Evolutionary conservation across 2,888 invertebrate species (phyloP), one percentile per base, ranked within the genome.

Genomic region (Tenthredo amoena): DNA sequence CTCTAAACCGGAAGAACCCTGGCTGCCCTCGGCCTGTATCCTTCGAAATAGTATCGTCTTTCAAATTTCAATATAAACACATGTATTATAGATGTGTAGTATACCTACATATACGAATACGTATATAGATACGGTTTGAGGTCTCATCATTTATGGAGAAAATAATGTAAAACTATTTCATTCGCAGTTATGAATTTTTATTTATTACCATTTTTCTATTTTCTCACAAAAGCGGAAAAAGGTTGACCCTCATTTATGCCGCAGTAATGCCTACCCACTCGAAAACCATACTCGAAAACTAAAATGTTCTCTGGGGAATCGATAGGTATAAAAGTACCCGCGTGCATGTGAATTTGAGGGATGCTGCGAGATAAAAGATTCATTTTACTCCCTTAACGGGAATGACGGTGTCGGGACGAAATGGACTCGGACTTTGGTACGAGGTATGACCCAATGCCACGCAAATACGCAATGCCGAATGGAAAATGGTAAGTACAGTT

Each of bases 261-360:
- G 12, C 31, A 34, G 68, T 4, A 58, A 9, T 18, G n/a, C 58
- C 18, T 7, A 34, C 9, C 50, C 6, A 68, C 34, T 15, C 15
- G 26, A n/a, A n/a, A n/a, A 34, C 26, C 34, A 34, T 5, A 21
- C 26, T 34, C 15, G 18, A 68, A 74, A 21, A 40, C 72, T 43
- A 40, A 74, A 74, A 37, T 74, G 72, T 40, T 15, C 72, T 50
- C 37, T 26, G n/a, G 81, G 81, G 50, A 62, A 62, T 81, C 40
- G 40, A 37, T 21, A 4, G 81, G 81, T 18, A n/a, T 37, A 62
- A 68, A 79, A 81, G 81, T 62, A 62, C 81, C 62, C 9, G 3
- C 62, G 15, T 15, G 47, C 83, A 62, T 83, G 83, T 71, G 83
- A 83, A 83, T 83, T 83, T 83, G 83, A 83, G 83, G 83, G 83